Evolutionary conservation across 2,888 invertebrate species (phyloP), one percentile per base, ranked within the genome.

Genomic region (Buathra laborator): DNA sequence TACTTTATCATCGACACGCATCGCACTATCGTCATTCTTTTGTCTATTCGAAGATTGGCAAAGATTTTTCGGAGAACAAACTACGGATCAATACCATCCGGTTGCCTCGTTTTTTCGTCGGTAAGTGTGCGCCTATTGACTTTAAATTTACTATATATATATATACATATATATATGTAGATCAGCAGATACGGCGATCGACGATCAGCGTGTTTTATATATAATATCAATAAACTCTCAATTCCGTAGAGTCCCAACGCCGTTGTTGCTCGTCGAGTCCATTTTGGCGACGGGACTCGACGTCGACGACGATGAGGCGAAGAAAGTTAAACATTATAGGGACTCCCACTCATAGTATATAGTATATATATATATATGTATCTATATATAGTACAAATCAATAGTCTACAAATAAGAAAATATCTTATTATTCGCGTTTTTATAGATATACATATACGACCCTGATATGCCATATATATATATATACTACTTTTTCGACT

Each of bases 401-500:
- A 80, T 87, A 81, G 66, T 68, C 80, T 81, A 79, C 37, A 75
- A 84, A 86, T 86, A 85, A 67, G 83, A 86, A 86, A 86, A 86
- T 86, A 86, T 81, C 75, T 71, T 77, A 71, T 76, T 72, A 66
- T 68, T 75, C 37, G 75, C 70, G 53, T 78, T 79, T 62, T 29
- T 37, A 43, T 24, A 59, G 64, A 74, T 79, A 62, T 67, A 78
- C 67, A 62, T 74, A 72, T 67, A 72, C 48, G 67, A 67, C 67
- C 67, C 37, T 64, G 59, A 78, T 48, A 64, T 46, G 77, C n/a
- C 24, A 66, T 62, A 70, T 53, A 37, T 77, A 48, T 77, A 48
- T 44, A 19, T 71, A 44, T 83, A 78, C 82, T 89, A 91, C 70
- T 90, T 89, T 87, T 89, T 92, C 86, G 87, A 93, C 87, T 94